A percentile compares a stretch with the other conserved stretches of the same genome.
phyloP scores from a whole-genome alignment of 2,888 invertebrate genomes.

The Cryptocephalus moraei region DNA sequence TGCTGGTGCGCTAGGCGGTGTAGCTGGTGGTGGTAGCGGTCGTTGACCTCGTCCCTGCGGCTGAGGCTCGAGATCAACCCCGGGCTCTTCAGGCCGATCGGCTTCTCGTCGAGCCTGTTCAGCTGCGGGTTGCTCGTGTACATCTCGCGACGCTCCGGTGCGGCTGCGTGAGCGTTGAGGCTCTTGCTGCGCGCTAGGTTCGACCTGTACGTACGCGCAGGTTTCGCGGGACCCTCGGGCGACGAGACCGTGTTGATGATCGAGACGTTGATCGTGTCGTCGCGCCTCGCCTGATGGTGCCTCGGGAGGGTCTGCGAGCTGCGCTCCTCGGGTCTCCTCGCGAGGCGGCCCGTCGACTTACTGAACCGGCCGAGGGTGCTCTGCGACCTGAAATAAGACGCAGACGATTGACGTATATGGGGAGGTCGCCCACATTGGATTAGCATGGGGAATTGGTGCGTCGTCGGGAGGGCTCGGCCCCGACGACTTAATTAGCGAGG shows the following conservation, averaged over 20 bases:
- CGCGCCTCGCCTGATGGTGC: slow-evolving; percentile 40
- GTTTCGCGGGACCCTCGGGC: slow-evolving; percentile 59
- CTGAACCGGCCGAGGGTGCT: slow-evolving; percentile 73
- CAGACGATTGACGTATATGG: slow-evolving; percentile 17
- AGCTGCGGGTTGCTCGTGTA: slow-evolving; percentile 74
- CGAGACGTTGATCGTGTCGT: slow-evolving; percentile 58
- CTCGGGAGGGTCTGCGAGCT: slow-evolving; percentile 71
- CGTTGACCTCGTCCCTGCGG: slow-evolving; percentile 49
- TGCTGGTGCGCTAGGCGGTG: slow-evolving; percentile 33
- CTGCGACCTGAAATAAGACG: slow-evolving; percentile 51
- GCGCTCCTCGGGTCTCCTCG: slow-evolving; percentile 39
- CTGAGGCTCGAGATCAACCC: slow-evolving; percentile 79
- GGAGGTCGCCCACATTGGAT: not conserved
- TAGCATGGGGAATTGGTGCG: no score
- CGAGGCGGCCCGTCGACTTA: slow-evolving; percentile 67
- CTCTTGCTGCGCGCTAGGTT: slow-evolving; percentile 70
- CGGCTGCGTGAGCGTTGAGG: slow-evolving; percentile 64
- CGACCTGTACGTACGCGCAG: slow-evolving; percentile 68
- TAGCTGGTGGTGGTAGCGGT: slow-evolving; percentile 11
- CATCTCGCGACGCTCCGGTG: slow-evolving; percentile 35
- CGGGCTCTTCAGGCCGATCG: slow-evolving; percentile 70
- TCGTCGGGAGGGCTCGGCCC: no score
- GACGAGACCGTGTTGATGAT: slow-evolving; percentile 44
- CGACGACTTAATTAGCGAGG: no score
- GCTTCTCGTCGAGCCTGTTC: slow-evolving; percentile 57